These are phyloP conservation scores for Clarias pachynema DNA, from an alignment of 2,797 vertebrate species.

Conservation along the genomic window DNA sequence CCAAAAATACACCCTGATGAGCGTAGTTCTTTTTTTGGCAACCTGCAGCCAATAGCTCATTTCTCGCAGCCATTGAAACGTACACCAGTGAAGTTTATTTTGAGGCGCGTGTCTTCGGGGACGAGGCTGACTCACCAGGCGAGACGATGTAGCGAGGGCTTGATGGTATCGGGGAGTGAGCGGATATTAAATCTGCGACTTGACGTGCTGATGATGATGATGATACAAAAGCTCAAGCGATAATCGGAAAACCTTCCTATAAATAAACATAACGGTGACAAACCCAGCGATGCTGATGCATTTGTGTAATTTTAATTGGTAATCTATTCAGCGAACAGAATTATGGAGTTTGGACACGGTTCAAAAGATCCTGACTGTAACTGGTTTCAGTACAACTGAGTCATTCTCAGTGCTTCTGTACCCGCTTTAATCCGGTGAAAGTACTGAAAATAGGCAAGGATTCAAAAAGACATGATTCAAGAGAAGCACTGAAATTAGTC, in stretches of 20 bases:
- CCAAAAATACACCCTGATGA: not conserved
- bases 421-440: too few relatives aligned
- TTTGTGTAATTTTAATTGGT: not conserved
- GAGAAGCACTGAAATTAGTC: too few relatives aligned
- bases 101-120: not conserved
- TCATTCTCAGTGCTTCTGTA: not conserved
- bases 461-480: too few relatives aligned
- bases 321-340: not conserved
- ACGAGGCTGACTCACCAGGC: conserved; percentile 10
- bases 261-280: not conserved
- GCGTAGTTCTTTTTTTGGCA: not conserved
- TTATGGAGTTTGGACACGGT: not conserved
- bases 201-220: too few relatives aligned
- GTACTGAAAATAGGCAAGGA: too few relatives aligned
- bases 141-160: not conserved
- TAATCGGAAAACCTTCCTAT: not conserved
- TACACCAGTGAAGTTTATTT: not conserved
- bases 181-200: not conserved
- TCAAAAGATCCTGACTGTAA: not conserved
- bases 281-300: too few relatives aligned
- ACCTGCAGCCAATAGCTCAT: not conserved
- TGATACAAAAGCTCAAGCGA: not conserved
- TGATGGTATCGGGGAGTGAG: not conserved
- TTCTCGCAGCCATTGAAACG: not conserved
- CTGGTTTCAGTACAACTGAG: not conserved